Base-by-base conservation (phyloP, 2,113 vertebrate genomes). In the Delphinus delphis region DNA sequence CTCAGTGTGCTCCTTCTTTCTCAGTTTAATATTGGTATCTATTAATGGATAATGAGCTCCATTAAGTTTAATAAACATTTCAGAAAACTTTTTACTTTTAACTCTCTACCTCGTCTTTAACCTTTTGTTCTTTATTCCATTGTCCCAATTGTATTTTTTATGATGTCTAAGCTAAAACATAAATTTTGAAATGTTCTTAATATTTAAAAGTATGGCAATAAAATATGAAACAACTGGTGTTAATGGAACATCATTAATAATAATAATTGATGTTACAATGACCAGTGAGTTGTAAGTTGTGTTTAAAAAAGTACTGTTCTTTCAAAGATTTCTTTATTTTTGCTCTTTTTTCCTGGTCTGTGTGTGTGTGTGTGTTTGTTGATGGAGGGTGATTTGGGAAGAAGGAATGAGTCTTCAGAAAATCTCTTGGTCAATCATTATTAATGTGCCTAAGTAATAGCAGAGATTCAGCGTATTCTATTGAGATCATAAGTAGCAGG, bases 1-100 rank as follows among this genome's bases (percentile, higher is more conserved):
- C 9, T 67, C 50, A 41, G 1, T 25, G 3, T 74, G 2, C 33
- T 88, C 44, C 1, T 90, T 83, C 31, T 83, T 83, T 87, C 3
- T 79, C 33, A 81, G 4, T 73, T 80, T 80, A 67, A 65, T 44
- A 26, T 63, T 68, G 26, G 18, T 65, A 28, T 73, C 6, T 83
- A 15, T 86, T 86, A 73, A 47, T 38, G 33, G 31, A 58, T 79
- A n/a, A 31, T 88, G 73, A 50, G 9, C 7, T 63, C 36, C 6
- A 1, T 91, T 53, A 85, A 55, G 28, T 79, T 74, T 83, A 81
- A 67, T 70, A 74, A 82, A 76, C 31, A 90, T 41, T 92, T 96
- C 62, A 70, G 73, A 50, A 95, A 90, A 63, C 36, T 76, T 77
- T 76, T 83, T 18, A 67, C 77, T 88, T 95, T 91, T 55, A 94